Evolutionary conservation across 2,797 vertebrate genomes (phyloP).

Genomic region (Botia kubotai): DNA sequence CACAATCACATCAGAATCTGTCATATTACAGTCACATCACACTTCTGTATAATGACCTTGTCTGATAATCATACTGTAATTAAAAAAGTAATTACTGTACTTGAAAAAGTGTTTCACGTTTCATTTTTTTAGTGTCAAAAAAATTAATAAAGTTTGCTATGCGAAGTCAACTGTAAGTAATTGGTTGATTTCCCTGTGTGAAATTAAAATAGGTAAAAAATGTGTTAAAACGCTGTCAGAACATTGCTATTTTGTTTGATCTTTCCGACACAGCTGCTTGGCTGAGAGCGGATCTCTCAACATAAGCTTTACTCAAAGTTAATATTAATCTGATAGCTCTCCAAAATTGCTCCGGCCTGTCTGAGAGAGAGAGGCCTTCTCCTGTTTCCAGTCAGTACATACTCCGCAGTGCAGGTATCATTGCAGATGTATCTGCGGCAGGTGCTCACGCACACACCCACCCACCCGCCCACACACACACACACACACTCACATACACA

Average conservation of each 20-base stretch:
- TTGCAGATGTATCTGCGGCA: constrained; percentile 42
- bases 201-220: too few species aligned
- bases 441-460: constrained; percentile 37
- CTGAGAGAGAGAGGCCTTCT: constrained; percentile 19
- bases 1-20: not conserved
- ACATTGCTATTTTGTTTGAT: not conserved
- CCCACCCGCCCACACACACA: not conserved
- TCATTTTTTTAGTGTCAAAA: too few species aligned
- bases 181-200: too few species aligned
- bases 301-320: constrained; percentile 15
- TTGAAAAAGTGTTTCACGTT: too few species aligned
- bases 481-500: constrained; percentile 28
- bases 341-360: not conserved
- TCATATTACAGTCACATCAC: too few species aligned
- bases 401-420: constrained; percentile 49
- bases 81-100: too few species aligned
- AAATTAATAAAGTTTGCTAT: not conserved
- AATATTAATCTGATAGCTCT: not conserved
- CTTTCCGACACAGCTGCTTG: not conserved
- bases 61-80: too few species aligned
- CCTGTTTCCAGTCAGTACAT: constrained; percentile 13
- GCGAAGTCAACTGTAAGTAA: too few species aligned
- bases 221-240: too few species aligned
- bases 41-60: too few species aligned
- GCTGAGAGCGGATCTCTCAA: constrained; percentile 17